phyloP scores from a whole-genome alignment of 2,113 vertebrate species.

The Apus apus region DNA sequence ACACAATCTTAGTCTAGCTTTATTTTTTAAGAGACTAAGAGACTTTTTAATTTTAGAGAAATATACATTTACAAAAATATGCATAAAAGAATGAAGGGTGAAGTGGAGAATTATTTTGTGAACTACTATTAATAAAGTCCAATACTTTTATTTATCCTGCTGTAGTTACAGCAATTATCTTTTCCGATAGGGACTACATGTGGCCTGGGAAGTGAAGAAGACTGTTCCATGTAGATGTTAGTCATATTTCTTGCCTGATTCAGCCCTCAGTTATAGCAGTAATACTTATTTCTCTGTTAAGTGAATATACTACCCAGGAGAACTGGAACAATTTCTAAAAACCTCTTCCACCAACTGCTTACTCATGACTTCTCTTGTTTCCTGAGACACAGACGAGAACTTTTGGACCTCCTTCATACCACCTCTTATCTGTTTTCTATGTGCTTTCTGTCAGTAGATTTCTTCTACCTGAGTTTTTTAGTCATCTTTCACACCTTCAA shows the following conservation, averaged over 20 bases:
- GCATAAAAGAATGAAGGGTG: not conserved
- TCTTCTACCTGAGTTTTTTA: not conserved
- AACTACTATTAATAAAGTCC: not conserved
- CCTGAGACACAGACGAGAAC: not conserved
- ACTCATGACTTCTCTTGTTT: not conserved
- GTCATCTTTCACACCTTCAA: not conserved
- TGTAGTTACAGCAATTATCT: not conserved
- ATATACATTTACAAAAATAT: not conserved
- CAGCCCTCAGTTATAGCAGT: not conserved
- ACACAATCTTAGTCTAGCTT: not conserved
- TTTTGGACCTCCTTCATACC: not conserved
- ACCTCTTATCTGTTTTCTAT: fast-evolving
- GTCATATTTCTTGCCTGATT: not conserved
- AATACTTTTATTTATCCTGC: not conserved
- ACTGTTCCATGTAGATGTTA: not conserved
- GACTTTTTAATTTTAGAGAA: not conserved
- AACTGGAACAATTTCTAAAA: not conserved
- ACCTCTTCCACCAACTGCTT: not conserved
- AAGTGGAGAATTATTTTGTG: not conserved
- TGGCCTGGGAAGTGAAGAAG: not conserved
- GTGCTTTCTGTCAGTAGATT: fast-evolving
- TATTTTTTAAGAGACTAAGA: not conserved
- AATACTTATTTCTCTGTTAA: not conserved
- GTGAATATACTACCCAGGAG: not conserved
- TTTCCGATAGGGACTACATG: not conserved